A percentile compares a stretch with the other conserved stretches of the same genome.
phyloP scores from a whole-genome alignment of 2,113 vertebrate species.

The Proteles cristata region DNA sequence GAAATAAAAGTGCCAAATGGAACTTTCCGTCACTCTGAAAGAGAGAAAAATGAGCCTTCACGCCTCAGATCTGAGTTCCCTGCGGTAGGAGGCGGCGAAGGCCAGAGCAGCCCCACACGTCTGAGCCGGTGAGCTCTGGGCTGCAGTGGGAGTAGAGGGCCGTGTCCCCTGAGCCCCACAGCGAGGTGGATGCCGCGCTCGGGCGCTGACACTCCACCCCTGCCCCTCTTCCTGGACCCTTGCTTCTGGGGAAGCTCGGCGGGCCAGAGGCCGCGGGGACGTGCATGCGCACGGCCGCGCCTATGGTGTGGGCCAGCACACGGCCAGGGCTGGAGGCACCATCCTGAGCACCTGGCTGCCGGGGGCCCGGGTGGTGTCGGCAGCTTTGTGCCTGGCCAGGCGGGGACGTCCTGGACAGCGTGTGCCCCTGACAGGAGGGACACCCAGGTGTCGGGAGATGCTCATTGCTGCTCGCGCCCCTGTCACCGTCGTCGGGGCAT shows the following conservation, averaged over 20 bases:
- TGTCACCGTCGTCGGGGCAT: neutral
- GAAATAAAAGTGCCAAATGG: neutral
- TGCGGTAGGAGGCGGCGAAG: neutral
- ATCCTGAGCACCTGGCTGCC: neutral
- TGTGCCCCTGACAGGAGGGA: neutral
- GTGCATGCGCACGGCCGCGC: neutral
- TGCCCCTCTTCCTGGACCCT: neutral
- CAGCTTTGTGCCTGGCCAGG: neutral
- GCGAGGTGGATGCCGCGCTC: neutral
- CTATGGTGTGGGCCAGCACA: too few relatives aligned
- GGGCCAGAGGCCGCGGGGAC: neutral
- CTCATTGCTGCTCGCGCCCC: neutral
- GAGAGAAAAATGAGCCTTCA: neutral
- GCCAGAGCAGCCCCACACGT: too few relatives aligned
- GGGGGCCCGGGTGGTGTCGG: neutral
- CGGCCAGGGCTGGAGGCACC: neutral
- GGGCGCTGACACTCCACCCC: neutral
- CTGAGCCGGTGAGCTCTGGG: rapidly evolving
- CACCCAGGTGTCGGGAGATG: neutral
- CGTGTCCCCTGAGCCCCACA: neutral
- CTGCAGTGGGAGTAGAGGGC: neutral
- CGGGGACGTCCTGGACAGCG: neutral
- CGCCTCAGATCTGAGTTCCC: too few relatives aligned
- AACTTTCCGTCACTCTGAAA: neutral
- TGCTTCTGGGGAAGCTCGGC: neutral